A percentile compares a stretch with the other conserved stretches of the same genome.
These are phyloP conservation scores for Chelonia mydas DNA, from an alignment of 2,797 vertebrate genomes.

Conservation along the genomic window DNA sequence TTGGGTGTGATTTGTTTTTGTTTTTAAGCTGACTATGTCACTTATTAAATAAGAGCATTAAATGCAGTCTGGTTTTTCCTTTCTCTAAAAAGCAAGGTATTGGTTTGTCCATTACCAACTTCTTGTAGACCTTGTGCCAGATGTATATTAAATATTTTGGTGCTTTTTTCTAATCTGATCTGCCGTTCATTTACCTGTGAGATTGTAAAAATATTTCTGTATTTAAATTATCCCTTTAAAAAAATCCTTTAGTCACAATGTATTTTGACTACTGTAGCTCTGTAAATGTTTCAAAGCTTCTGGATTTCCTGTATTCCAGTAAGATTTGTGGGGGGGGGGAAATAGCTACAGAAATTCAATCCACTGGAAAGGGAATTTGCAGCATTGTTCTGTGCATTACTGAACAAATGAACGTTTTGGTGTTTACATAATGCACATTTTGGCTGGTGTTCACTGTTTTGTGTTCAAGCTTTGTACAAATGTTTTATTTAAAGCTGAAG, in stretches of 20 bases:
- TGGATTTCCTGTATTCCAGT: slow-evolving; percentile 62
- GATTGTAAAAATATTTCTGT: slow-evolving; percentile 60
- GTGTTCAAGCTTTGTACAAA: slow-evolving; percentile 76
- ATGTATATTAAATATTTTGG: slow-evolving; percentile 80
- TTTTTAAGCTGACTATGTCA: slow-evolving; percentile 34
- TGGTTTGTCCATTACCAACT: slow-evolving; percentile 72
- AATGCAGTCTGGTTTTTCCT: slow-evolving; percentile 54
- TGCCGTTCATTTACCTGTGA: slow-evolving; percentile 72
- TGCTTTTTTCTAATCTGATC: slow-evolving; percentile 75
- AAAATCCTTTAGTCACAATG: slow-evolving; percentile 41
- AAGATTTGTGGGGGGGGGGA: slow-evolving; percentile 20
- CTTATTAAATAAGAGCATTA: slow-evolving; percentile 70
- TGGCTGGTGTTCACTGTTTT: slow-evolving; percentile 63
- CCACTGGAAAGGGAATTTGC: slow-evolving; percentile 21
- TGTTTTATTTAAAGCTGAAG: slow-evolving; percentile 74
- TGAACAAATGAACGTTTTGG: slow-evolving; percentile 55
- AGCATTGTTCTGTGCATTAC: slow-evolving; percentile 23
- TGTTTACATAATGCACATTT: slow-evolving; percentile 65
- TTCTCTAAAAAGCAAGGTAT: slow-evolving; percentile 66
- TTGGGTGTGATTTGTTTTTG: slow-evolving; percentile 63
- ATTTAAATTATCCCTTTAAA: slow-evolving; percentile 51
- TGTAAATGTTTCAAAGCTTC: slow-evolving; percentile 63
- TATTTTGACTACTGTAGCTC: slow-evolving; percentile 64
- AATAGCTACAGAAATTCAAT: slow-evolving; percentile 30
- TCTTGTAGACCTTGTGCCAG: slow-evolving; percentile 77